Base-by-base conservation (phyloP, 2,113 vertebrate species). In the Garra rufa region DNA sequence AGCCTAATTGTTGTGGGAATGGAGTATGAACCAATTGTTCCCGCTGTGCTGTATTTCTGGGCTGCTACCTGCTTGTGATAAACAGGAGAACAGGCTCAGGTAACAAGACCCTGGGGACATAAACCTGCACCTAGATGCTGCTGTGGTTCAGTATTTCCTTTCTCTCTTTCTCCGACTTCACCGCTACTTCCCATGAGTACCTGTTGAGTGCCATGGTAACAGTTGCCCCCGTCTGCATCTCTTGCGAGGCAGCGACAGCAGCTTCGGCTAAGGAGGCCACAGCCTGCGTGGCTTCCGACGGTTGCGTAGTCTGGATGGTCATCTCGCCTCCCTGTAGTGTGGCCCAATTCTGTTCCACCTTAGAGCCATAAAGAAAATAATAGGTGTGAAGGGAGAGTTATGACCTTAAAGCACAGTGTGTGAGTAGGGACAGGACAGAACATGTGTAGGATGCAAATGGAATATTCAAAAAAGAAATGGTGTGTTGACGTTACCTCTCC, bases 131-230 rank as follows among this genome's bases (percentile, higher is more conserved):
- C 85, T 86, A 73, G 73, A 46, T 43, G 83, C 82, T 63, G 30
- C 48, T 55, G 34, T 24, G n/a, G 67, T 48, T 71, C 38, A 24
- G 50, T 24, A 57, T 55, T 67, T 19, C 84, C 85, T 82, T 78
- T 73, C 75, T 75, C 2, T 28, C 41, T 65, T 65, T 85, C 21
- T 78, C 63, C 38, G 57, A 17, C 52, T 50, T 38, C 19, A 26
- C 2, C 44, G 19, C 8, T 61, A 73, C 59, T 48, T 83, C 74
- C 87, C 67, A 26, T 84, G 77, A 85, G 15, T 93, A 99, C 98
- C 98, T 99, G 96, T 99, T 99, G 76, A 99, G 95, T 0, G 98
- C 97, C 98, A 99, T 99, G 86, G 98, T 99, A 90, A 99, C 98
- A 0, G 98, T 99, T 6, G 97, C 95, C 88, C 98, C 97, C 9